Evolutionary conservation across 2,888 invertebrate genomes (phyloP).

Genomic region (Cantharis nigra): DNA sequence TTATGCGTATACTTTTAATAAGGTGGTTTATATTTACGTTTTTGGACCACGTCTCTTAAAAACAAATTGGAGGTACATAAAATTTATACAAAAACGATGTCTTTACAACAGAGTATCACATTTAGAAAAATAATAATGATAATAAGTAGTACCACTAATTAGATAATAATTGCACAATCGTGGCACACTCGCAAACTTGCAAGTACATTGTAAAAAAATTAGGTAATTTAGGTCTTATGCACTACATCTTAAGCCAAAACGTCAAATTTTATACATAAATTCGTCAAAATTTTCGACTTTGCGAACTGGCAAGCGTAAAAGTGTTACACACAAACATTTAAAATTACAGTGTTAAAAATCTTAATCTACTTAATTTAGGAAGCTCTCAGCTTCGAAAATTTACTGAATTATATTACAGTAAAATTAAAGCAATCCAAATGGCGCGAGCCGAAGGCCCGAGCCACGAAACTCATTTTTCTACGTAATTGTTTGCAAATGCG

Average conservation of each 20-base stretch:
- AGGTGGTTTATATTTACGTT: constrained; percentile 22
- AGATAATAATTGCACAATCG: constrained; percentile 51
- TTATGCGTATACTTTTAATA: constrained; percentile 37
- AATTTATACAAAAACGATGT: constrained; percentile 31
- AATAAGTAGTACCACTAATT: constrained; percentile 36
- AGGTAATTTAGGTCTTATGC: constrained; percentile 29
- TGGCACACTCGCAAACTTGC: constrained; percentile 50
- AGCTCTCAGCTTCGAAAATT: constrained; percentile 38
- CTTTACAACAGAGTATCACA: constrained; percentile 40
- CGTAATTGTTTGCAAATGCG: constrained; percentile 49
- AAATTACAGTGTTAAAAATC: constrained; percentile 55
- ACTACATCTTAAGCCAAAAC: constrained; percentile 31
- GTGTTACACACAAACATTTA: constrained; percentile 58
- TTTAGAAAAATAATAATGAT: constrained; percentile 38
- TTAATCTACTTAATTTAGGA: constrained; percentile 44
- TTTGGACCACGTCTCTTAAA: constrained; percentile 39
- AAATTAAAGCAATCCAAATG: constrained; percentile 32
- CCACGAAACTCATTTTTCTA: constrained; percentile 36
- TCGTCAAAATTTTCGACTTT: constrained; percentile 42
- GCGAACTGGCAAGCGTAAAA: constrained; percentile 52
- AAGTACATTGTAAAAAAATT: constrained; percentile 14
- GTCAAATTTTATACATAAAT: constrained; percentile 35
- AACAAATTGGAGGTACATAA: constrained; percentile 23
- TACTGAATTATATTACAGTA: constrained; percentile 34
- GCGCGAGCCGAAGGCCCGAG: constrained; percentile 35